Percentiles rank a stretch among this genome's conserved stretches.
Evolutionary conservation across 2,113 vertebrate species (phyloP).

Genomic region (Tricholaema leucomelas): DNA sequence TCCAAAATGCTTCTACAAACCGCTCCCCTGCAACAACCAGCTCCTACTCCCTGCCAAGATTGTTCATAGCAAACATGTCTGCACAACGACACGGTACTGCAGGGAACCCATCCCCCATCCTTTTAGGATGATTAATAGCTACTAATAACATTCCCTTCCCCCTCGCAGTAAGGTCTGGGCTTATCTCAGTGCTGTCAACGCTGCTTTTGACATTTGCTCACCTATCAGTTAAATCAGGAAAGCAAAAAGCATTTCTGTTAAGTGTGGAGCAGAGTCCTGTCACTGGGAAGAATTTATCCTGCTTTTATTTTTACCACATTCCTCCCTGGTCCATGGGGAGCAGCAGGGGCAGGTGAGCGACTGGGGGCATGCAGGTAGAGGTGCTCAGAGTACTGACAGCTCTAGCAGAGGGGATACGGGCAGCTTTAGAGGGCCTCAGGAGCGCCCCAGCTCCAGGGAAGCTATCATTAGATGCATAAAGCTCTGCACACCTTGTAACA

Average conservation of each 20-base stretch:
- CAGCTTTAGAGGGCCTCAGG: background rate
- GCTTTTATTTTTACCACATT: background rate
- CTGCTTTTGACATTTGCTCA: background rate
- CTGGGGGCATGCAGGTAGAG: background rate
- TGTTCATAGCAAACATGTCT: background rate
- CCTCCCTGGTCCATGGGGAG: background rate
- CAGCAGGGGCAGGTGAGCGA: background rate
- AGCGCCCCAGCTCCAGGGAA: background rate
- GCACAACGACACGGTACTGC: background rate
- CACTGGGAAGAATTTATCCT: background rate
- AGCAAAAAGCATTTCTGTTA: background rate
- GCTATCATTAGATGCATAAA: background rate
- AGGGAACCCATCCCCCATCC: background rate
- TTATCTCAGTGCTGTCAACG: background rate
- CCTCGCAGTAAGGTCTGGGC: background rate
- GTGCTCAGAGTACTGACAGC: background rate
- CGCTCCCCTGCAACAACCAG: background rate
- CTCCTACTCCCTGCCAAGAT: background rate
- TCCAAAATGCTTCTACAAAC: constrained; percentile 1
- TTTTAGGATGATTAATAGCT: constrained; percentile 26
- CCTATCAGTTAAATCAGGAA: background rate
- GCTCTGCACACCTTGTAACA: background rate
- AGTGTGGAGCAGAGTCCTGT: background rate
- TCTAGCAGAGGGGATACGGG: background rate
- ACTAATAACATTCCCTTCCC: background rate